Evolutionary conservation across 1,140 invertebrate genomes (phyloP).

Genomic region (Drosophila hydei): DNA sequence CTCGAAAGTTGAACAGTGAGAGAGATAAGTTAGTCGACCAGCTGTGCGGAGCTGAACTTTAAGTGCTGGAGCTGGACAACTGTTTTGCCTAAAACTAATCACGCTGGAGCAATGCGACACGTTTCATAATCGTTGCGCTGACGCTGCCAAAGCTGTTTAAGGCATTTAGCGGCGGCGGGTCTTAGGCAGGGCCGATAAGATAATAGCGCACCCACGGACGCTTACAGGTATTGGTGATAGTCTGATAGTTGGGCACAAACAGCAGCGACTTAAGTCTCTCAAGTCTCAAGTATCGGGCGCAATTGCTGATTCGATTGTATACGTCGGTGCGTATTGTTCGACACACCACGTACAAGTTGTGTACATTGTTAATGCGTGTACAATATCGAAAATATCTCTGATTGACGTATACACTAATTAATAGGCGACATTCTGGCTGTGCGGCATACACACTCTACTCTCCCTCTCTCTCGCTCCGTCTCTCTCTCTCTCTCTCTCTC

Average conservation of each 20-base stretch:
- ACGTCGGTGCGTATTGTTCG: too few species aligned
- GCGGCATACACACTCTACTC: slow-evolving; percentile 1
- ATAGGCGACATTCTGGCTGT: slow-evolving; percentile 61
- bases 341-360: slow-evolving; percentile 16
- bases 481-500: background rate
- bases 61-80: background rate
- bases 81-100: slow-evolving; percentile 59
- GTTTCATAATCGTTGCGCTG: slow-evolving; percentile 59
- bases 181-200: slow-evolving; percentile 52
- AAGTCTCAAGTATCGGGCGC: slow-evolving; percentile 33
- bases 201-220: slow-evolving; percentile 20
- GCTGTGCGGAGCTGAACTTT: background rate
- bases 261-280: slow-evolving; percentile 18
- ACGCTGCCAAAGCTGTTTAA: slow-evolving; percentile 16
- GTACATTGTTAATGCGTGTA: slow-evolving; percentile 28
- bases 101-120: slow-evolving; percentile 52
- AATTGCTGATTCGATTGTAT: background rate
- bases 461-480: background rate
- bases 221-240: too few species aligned
- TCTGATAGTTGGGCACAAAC: slow-evolving; percentile 16
- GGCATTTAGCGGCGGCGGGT: slow-evolving; percentile 25
- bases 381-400: slow-evolving; percentile 15
- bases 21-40: slow-evolving; percentile 12
- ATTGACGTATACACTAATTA: slow-evolving; percentile 54
- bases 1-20: slow-evolving; percentile 15